phyloP scores from a whole-genome alignment of 2,888 invertebrate species.

The Campoplex nolae region DNA sequence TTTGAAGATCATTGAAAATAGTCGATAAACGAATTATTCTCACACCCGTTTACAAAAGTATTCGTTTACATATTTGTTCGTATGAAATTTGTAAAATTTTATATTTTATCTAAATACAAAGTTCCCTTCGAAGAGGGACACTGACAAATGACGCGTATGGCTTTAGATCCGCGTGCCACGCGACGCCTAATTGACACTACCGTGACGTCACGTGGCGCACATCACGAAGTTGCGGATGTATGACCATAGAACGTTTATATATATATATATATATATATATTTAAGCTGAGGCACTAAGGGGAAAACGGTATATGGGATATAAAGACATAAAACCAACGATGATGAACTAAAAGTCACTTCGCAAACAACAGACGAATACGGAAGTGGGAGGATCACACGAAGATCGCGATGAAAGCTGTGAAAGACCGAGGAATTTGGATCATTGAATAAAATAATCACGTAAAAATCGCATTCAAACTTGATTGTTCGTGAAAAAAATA shows the following conservation, averaged over 20 bases:
- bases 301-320: constrained; percentile 26
- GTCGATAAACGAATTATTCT: neutral
- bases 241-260: constrained; percentile 55
- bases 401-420: neutral
- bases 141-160: constrained; percentile 84
- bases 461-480: neutral
- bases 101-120: neutral
- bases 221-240: constrained; percentile 70
- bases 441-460: neutral
- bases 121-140: constrained; percentile 51
- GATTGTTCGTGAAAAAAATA: too few relatives aligned
- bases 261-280: constrained; percentile 1
- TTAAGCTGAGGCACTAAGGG: neutral
- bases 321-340: constrained; percentile 57
- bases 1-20: neutral
- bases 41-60: neutral
- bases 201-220: constrained; percentile 83
- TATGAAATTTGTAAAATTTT: constrained; percentile 2
- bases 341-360: constrained; percentile 43
- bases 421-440: neutral
- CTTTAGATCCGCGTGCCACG: constrained; percentile 78
- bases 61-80: neutral
- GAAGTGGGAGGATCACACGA: constrained; percentile 23
- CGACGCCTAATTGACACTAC: constrained; percentile 84
- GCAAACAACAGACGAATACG: constrained; percentile 5